phyloP scores from a whole-genome alignment of 2,797 vertebrate genomes.

The Crocidura indochinensis region DNA sequence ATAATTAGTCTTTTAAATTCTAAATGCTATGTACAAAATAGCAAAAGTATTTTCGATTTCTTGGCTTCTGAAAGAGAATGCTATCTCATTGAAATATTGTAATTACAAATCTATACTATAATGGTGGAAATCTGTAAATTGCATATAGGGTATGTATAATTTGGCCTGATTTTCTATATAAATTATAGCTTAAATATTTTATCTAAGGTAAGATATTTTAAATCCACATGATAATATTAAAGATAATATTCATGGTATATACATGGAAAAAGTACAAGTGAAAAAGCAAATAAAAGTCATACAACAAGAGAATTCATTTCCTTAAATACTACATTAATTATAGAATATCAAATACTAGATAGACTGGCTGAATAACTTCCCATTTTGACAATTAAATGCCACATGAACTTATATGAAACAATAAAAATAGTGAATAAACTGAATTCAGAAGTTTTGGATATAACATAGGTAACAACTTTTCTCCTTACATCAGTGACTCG shows the following conservation, averaged over 20 bases:
- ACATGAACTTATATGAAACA: constrained; percentile 27
- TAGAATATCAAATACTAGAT: no score
- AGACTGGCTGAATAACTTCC: constrained; percentile 33
- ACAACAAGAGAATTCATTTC: constrained; percentile 75
- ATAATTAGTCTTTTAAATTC: background rate
- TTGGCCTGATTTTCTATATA: constrained; percentile 45
- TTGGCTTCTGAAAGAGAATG: constrained; percentile 47
- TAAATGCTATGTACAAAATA: constrained; percentile 48
- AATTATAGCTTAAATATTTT: constrained; percentile 55
- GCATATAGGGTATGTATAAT: constrained; percentile 1
- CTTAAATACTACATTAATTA: no score
- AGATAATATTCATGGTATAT: constrained; percentile 2
- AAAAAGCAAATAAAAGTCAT: constrained; percentile 64
- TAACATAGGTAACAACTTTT: constrained; percentile 7
- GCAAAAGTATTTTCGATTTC: background rate
- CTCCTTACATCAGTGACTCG: no score
- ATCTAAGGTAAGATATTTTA: constrained; percentile 43
- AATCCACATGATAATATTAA: constrained; percentile 60
- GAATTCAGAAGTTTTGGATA: constrained; percentile 6
- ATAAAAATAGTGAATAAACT: constrained; percentile 56
- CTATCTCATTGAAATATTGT: background rate
- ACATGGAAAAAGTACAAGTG: constrained; percentile 54
- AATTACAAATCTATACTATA: background rate
- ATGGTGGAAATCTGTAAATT: background rate
- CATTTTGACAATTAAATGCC: constrained; percentile 74